Evolutionary conservation across 2,888 invertebrate genomes (phyloP), one percentile per base, ranked within the genome.

Genomic region (Andricus quercusramuli): DNA sequence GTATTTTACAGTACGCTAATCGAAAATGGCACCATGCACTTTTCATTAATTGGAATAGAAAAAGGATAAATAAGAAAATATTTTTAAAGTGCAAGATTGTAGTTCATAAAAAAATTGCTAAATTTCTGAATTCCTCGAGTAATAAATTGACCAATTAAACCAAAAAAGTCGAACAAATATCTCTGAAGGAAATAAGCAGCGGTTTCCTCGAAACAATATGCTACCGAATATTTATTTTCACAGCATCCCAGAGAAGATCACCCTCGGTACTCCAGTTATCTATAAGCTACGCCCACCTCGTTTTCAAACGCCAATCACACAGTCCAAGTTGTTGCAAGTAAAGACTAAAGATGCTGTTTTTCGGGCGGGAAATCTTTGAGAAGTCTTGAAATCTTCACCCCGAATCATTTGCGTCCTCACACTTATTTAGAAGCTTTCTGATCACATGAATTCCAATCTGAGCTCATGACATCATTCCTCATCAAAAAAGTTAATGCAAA

Each of bases 231-330:
- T 87, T 89, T 90, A 87, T 90, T 90, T 89, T 85, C 81, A 79
- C 87, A 88, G 87, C 87, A 86, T 86, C 85, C 82, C 80, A 84
- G 84, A 87, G 84, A 84, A 88, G 88, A 86, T 74, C 74, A 88
- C 82, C 79, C 82, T 84, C 80, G 78, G 77, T 83, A 80, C 84
- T 85, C 87, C 88, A 88, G 88, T 88, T 86, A 87, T 86, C 79
- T 78, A 20, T 20, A 76, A 80, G 89, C 85, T 88, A 89, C 90
- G 91, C 91, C 92, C 88, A 86, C 88, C 79, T 51, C 80, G 77
- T 81, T 76, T 77, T 80, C 74, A 79, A 78, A 80, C 82, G 82
- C 90, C 91, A 91, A 91, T 92, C 88, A 81, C 82, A 84, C 70
- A 74, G 68, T 22, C 68, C 67, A 68, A 79, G 77, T 83, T 77